phyloP scores from a whole-genome alignment of 2,113 vertebrate species.

The Gallinago media region DNA sequence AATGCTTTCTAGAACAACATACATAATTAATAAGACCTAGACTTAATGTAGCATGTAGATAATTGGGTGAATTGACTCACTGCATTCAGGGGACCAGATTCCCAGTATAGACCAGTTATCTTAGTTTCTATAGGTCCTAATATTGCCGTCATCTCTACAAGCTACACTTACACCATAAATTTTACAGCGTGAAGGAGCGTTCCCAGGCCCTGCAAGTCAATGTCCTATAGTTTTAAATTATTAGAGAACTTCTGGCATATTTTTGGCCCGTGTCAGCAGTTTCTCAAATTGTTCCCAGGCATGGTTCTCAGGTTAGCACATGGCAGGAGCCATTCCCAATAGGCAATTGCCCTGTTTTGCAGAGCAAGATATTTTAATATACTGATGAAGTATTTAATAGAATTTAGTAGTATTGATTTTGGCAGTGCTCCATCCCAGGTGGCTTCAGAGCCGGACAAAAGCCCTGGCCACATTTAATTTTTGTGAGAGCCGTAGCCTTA shows the following conservation, averaged over 20 bases:
- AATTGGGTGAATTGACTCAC: neutral
- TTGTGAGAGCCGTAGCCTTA: neutral
- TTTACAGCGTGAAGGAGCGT: neutral
- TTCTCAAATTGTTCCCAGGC: conserved; percentile 18
- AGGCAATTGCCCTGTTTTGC: neutral
- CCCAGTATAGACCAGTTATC: neutral
- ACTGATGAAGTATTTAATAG: neutral
- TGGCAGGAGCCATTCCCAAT: neutral
- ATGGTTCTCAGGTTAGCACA: neutral
- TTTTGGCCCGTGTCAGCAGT: neutral
- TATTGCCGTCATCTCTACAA: neutral
- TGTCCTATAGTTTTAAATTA: neutral
- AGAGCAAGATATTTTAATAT: neutral
- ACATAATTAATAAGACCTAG: neutral
- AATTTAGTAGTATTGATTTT: conserved; percentile 11
- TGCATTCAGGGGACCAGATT: neutral
- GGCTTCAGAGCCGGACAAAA: neutral
- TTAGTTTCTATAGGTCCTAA: neutral
- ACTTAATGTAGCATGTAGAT: neutral
- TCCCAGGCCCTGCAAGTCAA: neutral
- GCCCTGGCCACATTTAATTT: neutral
- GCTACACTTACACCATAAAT: neutral
- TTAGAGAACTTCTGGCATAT: neutral
- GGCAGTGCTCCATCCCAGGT: neutral
- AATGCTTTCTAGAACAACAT: neutral